These are phyloP conservation scores for Sthenelais limicola DNA, from an alignment of 2,888 invertebrate genomes.

Conservation along the genomic window DNA sequence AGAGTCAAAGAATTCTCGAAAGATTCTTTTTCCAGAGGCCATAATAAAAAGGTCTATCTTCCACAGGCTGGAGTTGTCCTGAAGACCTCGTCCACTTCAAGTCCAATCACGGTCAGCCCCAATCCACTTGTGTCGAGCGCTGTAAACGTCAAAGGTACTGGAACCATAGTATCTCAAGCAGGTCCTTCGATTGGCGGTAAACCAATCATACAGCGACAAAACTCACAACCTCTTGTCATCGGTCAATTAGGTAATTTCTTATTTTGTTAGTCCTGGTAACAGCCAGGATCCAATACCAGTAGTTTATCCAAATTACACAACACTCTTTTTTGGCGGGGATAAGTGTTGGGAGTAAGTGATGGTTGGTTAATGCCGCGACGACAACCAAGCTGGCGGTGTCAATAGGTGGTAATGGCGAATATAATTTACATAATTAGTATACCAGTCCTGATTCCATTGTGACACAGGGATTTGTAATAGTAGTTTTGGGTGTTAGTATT, in stretches of 20 bases:
- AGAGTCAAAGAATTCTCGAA: no score
- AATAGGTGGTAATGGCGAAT: no score
- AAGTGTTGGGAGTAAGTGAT: no score
- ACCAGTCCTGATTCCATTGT: no score
- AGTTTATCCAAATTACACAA: background rate
- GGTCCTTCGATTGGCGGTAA: conserved; percentile 63
- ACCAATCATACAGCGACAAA: conserved; percentile 59
- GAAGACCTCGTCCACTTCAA: conserved; percentile 28
- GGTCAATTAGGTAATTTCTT: conserved; percentile 60
- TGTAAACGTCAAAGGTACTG: conserved; percentile 18
- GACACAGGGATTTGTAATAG: no score
- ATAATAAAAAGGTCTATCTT: background rate
- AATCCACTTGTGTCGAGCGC: conserved; percentile 18
- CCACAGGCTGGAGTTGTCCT: conserved; percentile 28
- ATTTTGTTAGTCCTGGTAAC: background rate
- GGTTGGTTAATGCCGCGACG: no score
- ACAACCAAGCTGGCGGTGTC: no score
- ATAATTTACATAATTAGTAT: no score
- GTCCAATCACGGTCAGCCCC: conserved; percentile 21
- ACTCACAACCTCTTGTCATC: conserved; percentile 58
- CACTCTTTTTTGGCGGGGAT: no score
- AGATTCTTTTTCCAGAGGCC: no score
- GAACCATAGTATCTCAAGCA: conserved; percentile 49
- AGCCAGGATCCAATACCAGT: background rate
- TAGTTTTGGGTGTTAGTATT: no score